phyloP scores from a whole-genome alignment of 1,140 invertebrate genomes.

The Lordiphosa clarofinis region DNA sequence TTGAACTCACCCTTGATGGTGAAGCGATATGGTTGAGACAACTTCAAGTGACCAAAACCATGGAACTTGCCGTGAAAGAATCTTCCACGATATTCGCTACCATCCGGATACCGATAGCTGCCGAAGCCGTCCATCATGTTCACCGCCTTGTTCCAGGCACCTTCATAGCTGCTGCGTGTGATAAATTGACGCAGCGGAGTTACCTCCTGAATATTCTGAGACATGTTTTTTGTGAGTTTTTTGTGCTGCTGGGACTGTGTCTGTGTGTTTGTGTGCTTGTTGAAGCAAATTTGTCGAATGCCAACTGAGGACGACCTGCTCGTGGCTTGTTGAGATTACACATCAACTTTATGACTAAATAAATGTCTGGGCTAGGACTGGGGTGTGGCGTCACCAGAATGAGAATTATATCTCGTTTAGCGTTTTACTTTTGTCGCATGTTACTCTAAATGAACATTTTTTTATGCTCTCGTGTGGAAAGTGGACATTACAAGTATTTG shows the following conservation, averaged over 20 bases:
- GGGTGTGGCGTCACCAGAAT: conserved; percentile 19
- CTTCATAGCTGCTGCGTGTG: conserved; percentile 58
- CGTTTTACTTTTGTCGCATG: conserved; percentile 35
- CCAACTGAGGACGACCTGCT: conserved; percentile 28
- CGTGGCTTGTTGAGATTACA: conserved; percentile 61
- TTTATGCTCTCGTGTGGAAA: conserved; percentile 15
- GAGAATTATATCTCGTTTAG: conserved; percentile 8
- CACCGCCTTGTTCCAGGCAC: conserved; percentile 39
- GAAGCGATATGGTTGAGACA: conserved; percentile 52
- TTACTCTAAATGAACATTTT: conserved; percentile 36
- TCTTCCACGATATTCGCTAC: conserved; percentile 60
- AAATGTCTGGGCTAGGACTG: conserved; percentile 29
- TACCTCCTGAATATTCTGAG: background rate
- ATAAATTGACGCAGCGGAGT: conserved; percentile 24
- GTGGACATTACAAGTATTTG: conserved; percentile 5
- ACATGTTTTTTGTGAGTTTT: conserved; percentile 2
- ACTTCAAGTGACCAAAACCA: conserved; percentile 51
- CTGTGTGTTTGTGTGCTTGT: background rate
- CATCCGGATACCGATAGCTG: conserved; percentile 63
- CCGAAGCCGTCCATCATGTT: conserved; percentile 67
- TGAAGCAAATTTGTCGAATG: conserved; percentile 9
- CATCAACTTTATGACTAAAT: conserved; percentile 64
- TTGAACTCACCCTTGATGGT: conserved; percentile 58
- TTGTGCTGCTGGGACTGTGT: background rate
- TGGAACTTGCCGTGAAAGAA: conserved; percentile 56